Evolutionary conservation across 2,797 vertebrate genomes (phyloP), one percentile per base, ranked within the genome.

Genomic region (Gymnopithys bicolor): DNA sequence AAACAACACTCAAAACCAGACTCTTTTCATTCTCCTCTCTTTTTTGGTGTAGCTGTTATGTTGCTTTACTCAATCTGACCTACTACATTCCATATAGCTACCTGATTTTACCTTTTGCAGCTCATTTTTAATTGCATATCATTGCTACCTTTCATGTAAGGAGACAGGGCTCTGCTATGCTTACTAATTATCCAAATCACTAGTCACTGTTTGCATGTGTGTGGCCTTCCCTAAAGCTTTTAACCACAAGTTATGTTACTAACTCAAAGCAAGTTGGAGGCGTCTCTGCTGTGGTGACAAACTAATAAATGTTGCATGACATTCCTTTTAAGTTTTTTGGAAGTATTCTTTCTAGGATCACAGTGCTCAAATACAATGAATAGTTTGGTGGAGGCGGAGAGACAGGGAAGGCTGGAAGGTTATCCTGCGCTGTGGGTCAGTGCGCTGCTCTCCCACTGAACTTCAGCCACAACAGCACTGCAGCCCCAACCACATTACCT

Each of bases 171-270:
- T 96, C 93, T 96, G 94, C 97, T 91, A 95, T 97, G 97, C 82
- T 94, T 95, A 92, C 96, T 98, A 98, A 98, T 98, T 98, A 98
- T 97, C 96, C 94, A 95, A 97, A 97, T 97, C 93, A 86, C 96
- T 73, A 96, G 96, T 97, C 73, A 21, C 89, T 86, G 93, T 94
- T 95, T 94, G 92, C 90, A 83, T 49, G 93, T 96, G 97, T 97
- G 97, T 97, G 97, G 97, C 96, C 97, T 98, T 75, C 52, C 95
- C 96, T 97, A 89, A 90, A 97, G 96, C 97, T 98, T 97, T 98
- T 97, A 97, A 92, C 95, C 95, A 95, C 92, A 96, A 95, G 85
- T 95, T 96, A 85, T 94, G 90, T 97, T 97, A 95, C 90, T 96
- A 97, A 98, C 97, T 98, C 98, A 98, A 98, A 97, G 97, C 49